Conservation (phyloP, 1,140 invertebrate species). For the Euglossa dilemma region DNA sequence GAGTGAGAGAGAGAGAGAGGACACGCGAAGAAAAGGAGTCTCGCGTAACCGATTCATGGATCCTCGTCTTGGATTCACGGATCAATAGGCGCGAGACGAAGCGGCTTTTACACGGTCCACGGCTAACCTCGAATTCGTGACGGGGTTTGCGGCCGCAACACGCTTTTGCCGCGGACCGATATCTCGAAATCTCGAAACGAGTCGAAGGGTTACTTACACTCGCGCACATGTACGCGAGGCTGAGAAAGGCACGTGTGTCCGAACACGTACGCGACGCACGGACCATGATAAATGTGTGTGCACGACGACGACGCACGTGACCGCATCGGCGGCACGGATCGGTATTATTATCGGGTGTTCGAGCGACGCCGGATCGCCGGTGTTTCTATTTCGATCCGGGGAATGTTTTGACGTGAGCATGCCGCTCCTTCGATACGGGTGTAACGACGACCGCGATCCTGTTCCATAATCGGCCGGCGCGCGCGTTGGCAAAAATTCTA, state of each 20-base stretch:
- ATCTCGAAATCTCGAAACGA: constrained; percentile 37
- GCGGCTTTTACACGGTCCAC: constrained; percentile 44
- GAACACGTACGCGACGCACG: constrained; percentile 12
- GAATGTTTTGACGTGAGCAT: constrained; percentile 36
- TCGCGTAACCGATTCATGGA: background rate
- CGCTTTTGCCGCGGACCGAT: constrained; percentile 16
- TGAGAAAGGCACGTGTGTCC: constrained; percentile 35
- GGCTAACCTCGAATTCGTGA: constrained; percentile 47
- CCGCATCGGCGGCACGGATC: constrained; percentile 19
- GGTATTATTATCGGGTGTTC: constrained; percentile 26
- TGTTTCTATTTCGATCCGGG: constrained; percentile 33
- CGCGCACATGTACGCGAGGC: background rate
- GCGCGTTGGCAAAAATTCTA: constrained; percentile 45
- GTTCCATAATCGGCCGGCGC: background rate
- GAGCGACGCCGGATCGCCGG: background rate
- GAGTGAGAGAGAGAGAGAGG: too few relatives aligned
- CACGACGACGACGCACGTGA: constrained; percentile 42
- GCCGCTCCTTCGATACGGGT: background rate
- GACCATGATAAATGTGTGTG: constrained; percentile 40
- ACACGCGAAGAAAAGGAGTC: constrained; percentile 5
- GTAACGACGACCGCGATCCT: constrained; percentile 18
- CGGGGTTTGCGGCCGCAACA: background rate
- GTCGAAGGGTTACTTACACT: background rate
- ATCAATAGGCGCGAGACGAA: constrained; percentile 61
- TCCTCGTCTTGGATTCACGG: constrained; percentile 55